These are phyloP conservation scores for Erpobdella octoculata DNA, from an alignment of 2,888 invertebrate genomes.

Conservation along the genomic window DNA sequence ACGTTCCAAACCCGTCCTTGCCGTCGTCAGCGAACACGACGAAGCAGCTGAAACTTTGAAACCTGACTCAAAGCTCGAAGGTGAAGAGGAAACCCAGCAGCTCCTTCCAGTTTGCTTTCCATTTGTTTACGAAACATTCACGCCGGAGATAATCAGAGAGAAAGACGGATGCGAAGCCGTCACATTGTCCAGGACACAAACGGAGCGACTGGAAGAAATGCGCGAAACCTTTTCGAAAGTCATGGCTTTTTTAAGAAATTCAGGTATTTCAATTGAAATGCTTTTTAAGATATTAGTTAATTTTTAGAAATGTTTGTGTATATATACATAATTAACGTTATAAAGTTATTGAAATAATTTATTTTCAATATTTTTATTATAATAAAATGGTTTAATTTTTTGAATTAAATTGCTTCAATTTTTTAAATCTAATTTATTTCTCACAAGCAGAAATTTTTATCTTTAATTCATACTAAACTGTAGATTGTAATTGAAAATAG, in stretches of 20 bases:
- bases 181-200: background rate
- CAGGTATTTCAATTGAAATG: slow-evolving; percentile 26
- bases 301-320: background rate
- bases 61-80: background rate
- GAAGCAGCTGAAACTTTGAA: background rate
- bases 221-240: slow-evolving; percentile 35
- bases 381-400: too few species aligned
- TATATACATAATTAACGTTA: background rate
- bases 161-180: slow-evolving; percentile 14
- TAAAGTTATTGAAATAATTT: background rate
- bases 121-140: slow-evolving; percentile 38
- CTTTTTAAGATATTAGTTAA: background rate
- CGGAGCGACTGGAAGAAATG: slow-evolving; percentile 37
- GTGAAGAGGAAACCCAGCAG: background rate
- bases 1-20: background rate
- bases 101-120: slow-evolving; percentile 26
- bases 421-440: too few species aligned
- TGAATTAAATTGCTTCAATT: too few species aligned
- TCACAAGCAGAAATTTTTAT: too few species aligned
- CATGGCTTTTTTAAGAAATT: slow-evolving; percentile 32
- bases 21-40: slow-evolving; percentile 3
- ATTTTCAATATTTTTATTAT: background rate
- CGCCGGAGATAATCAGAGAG: slow-evolving; percentile 35
- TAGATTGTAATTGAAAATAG: too few species aligned
- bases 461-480: too few species aligned